These are phyloP conservation scores for Meandrusa payeni DNA, from an alignment of 2,888 invertebrate genomes.

Conservation along the genomic window DNA sequence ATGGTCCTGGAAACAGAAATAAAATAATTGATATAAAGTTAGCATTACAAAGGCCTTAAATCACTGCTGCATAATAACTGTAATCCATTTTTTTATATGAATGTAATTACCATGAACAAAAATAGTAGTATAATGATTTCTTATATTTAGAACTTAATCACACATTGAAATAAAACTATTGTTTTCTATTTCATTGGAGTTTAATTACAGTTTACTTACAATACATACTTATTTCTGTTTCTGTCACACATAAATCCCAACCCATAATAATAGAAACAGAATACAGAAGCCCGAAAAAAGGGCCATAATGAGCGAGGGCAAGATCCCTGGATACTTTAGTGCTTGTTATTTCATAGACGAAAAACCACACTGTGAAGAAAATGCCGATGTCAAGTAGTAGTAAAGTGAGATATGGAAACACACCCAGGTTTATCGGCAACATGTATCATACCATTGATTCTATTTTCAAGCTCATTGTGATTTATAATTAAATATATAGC, in stretches of 20 bases:
- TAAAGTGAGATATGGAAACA: slow-evolving; percentile 96
- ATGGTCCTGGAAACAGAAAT: slow-evolving; percentile 84
- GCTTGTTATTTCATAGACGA: slow-evolving; percentile 97
- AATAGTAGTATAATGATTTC: not conserved
- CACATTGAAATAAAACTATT: too few species aligned
- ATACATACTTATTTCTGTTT: too few species aligned
- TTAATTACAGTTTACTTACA: too few species aligned
- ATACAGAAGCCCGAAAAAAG: slow-evolving; percentile 98
- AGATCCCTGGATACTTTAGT: slow-evolving; percentile 92
- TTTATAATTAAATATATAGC: too few species aligned
- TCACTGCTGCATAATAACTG: too few species aligned
- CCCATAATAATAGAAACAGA: slow-evolving; percentile 95
- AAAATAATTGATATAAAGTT: too few species aligned
- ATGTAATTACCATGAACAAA: not conserved
- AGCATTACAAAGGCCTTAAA: too few species aligned
- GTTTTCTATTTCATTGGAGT: too few species aligned
- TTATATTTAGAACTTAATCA: too few species aligned
- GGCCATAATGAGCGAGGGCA: slow-evolving; percentile 95
- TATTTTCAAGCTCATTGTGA: too few species aligned
- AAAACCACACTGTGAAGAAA: slow-evolving; percentile 99
- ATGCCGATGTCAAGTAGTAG: slow-evolving; percentile 96
- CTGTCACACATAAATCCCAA: slow-evolving; percentile 96
- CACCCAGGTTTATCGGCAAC: slow-evolving; percentile 96
- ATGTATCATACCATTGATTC: slow-evolving; percentile 94
- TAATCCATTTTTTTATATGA: too few species aligned